Base-by-base conservation (phyloP, 2,888 invertebrate genomes). In the Acrobasis suavella region DNA sequence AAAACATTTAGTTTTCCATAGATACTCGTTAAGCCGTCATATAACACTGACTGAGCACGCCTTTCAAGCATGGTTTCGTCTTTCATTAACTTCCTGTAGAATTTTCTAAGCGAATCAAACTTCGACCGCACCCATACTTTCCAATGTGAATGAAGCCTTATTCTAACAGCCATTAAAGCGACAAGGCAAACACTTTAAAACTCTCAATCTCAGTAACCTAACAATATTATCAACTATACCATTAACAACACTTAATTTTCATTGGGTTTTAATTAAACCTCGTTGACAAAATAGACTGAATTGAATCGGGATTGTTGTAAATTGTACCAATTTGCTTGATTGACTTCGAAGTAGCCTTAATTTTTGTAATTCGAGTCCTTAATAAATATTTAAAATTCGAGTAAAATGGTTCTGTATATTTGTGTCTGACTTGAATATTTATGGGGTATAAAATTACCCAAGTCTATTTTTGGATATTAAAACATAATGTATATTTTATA, bases 291-390 rank as follows among this genome's bases (percentile, higher is more conserved):
- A 54, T 46, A 60, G n/a, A 54, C 54, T 52, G 61, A 12, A 37
- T 42, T 15, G 61, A 42, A 60, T 22, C 17, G 64, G 61, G 65
- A 60, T 70, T 74, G 64, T 71, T 72, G 69, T 69, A 70, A 77
- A 76, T 71, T 72, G 71, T 73, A 69, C 65, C 65, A 69, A 71
- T 77, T 70, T 65, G 62, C 73, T 69, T 72, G 68, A 76, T 78
- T 70, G 68, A 73, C 73, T 54, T 67, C 70, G 69, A 46, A 72
- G 70, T 74, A 71, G 67, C 66, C 65, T 67, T 73, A 73, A 71
- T 69, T 60, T 60, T n/a, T 60, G 39, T 60, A 51, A 51, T 60
- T 60, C 1, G 51, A 51, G 22, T 17, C 10, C 50, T 59, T 38
- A 51, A 22, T 60, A 60, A 59, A 39, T 42, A 56, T 56, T 56